Evolutionary conservation across 2,113 vertebrate species (phyloP).

Genomic region (Lasiurus cinereus): DNA sequence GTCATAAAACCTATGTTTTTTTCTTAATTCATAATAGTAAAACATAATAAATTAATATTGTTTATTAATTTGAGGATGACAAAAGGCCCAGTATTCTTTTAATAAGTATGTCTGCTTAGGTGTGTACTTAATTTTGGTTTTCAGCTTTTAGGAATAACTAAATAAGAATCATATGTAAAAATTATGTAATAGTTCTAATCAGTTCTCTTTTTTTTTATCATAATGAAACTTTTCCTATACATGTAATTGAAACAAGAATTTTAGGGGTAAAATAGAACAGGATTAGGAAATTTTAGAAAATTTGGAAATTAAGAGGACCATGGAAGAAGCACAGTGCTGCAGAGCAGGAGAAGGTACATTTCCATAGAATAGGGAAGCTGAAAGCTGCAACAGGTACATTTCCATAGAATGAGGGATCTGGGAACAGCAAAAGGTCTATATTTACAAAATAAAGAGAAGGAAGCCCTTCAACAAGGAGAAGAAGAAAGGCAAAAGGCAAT

Average conservation of each 20-base stretch:
- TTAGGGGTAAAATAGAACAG: no score
- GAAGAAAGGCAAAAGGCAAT: no score
- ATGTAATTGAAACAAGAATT: neutral
- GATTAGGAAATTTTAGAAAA: no score
- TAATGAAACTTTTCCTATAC: neutral
- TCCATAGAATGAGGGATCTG: no score
- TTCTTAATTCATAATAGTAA: conserved; percentile 32
- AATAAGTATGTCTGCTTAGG: neutral
- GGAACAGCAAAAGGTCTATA: no score
- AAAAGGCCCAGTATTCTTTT: neutral
- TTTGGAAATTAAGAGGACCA: no score
- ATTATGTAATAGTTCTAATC: neutral
- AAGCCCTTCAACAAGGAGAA: no score
- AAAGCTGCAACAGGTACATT: no score
- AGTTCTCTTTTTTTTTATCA: neutral
- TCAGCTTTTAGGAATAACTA: conserved; percentile 17
- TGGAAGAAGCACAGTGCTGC: no score
- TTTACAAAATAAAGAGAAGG: no score
- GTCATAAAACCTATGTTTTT: conserved; percentile 25
- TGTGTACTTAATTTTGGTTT: conserved; percentile 8
- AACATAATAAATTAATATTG: conserved; percentile 18
- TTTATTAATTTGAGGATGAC: neutral
- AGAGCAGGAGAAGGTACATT: no score
- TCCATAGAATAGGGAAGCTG: no score
- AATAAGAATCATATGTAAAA: conserved; percentile 39